Base-by-base conservation (phyloP, 2,888 invertebrate genomes). In the Drosophila longiperda region DNA sequence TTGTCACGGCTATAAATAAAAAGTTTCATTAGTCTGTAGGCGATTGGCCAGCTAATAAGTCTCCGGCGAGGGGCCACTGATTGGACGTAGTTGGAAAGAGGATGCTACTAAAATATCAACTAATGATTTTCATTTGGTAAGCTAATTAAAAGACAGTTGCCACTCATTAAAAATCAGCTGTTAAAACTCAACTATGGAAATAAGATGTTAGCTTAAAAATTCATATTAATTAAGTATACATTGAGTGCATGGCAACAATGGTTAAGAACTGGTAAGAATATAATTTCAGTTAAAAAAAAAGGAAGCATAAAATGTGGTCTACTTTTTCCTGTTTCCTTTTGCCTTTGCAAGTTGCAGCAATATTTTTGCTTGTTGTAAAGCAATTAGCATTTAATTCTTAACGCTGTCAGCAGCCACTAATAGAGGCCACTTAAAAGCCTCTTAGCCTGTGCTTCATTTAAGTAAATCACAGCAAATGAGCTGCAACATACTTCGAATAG, bases 381-480 rank as follows among this genome's bases (percentile, higher is more conserved):
- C 66, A 42, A 78, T 76, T 75, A 63, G 29, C 52, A 42, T 29
- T 49, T 49, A 49, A 26, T 52, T 59, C 66, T 66, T 42, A 49
- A 32, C 23, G 40, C 34, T 71, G 66, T 78, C 81, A 76, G 62
- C 78, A 77, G 50, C 62, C 71, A 42, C 66, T 75, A 63, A 74
- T 62, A 57, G 67, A 72, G 68, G 49, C 73, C 78, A 77, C 81
- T 86, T 70, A 73, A 89, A 80, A 78, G 69, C 75, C 84, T 69
- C 87, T 87, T 84, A 75, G 66, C 89, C 59, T 49, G 64, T 58
- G 70, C 66, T 63, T 62, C 73, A 66, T 70, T 75, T 74, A 67
- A 66, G 69, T 69, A 77, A 83, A 83, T 77, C 86, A 57, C 67
- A 53, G 61, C 68, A 78, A 87, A 81, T 89, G 87, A 82, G 79